Percentiles rank a stretch among this genome's conserved stretches.
Conservation (phyloP, 2,113 vertebrate species). For the Scytalopus superciliaris region DNA sequence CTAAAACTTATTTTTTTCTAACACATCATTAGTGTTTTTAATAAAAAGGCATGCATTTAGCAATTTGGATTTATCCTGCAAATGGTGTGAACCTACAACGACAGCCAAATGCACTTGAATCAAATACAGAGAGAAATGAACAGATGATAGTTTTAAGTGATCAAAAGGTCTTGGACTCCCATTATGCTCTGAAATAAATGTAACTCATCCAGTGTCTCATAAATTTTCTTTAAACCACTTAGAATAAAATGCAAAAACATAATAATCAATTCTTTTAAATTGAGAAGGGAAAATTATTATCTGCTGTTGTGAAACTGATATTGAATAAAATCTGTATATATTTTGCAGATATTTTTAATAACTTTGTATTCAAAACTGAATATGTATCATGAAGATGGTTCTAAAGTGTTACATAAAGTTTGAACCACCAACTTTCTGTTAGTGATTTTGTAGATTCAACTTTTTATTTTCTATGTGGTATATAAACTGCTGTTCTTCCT, state of each 20-base stretch:
- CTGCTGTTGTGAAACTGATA: background rate
- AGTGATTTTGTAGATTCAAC: background rate
- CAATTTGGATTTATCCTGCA: background rate
- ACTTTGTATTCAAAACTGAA: background rate
- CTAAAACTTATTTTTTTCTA: background rate
- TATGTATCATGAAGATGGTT: background rate
- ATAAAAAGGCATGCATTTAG: background rate
- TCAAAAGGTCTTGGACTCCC: background rate
- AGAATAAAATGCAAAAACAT: background rate
- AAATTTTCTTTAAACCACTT: background rate
- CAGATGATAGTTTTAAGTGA: background rate
- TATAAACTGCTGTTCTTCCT: background rate
- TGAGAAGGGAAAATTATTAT: background rate
- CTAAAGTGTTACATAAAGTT: background rate
- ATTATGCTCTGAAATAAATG: background rate
- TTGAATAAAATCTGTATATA: background rate
- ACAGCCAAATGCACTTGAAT: background rate
- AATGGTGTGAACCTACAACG: background rate
- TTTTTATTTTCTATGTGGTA: background rate
- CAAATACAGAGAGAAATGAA: background rate
- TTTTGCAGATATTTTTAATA: background rate
- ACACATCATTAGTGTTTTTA: background rate
- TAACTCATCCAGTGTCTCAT: background rate
- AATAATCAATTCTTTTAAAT: background rate
- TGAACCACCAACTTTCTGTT: background rate